Conservation (phyloP, 2,888 invertebrate species). For the Auanema freiburgensis region DNA sequence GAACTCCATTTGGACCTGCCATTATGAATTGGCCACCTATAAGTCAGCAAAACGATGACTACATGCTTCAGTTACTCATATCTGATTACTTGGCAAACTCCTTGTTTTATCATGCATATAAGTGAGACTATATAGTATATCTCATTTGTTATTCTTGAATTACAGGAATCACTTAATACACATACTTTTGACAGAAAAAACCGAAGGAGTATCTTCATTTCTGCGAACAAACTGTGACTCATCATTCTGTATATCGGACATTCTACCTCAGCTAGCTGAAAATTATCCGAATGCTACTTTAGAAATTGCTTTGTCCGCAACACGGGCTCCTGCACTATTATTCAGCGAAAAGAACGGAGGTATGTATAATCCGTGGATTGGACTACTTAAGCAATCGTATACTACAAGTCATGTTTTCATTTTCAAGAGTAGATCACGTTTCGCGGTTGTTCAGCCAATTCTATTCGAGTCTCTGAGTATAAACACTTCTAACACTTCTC, state of each 20-base stretch:
- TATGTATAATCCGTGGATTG: background rate
- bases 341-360: conserved; percentile 50
- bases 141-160: background rate
- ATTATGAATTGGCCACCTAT: conserved; percentile 32
- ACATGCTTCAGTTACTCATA: conserved; percentile 56
- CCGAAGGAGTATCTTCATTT: conserved; percentile 41
- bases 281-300: conserved; percentile 43
- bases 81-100: conserved; percentile 61
- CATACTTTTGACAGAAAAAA: conserved; percentile 33
- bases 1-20: conserved; percentile 42
- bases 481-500: background rate
- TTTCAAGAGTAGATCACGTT: background rate
- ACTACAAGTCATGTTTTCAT: background rate
- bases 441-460: background rate
- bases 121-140: conserved; percentile 23
- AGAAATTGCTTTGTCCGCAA: conserved; percentile 46
- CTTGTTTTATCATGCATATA: conserved; percentile 60
- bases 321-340: conserved; percentile 47
- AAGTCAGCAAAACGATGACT: conserved; percentile 21
- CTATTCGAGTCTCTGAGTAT: background rate
- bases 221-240: conserved; percentile 45
- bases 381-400: no score
- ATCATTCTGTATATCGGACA: conserved; percentile 40
- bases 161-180: conserved; percentile 42
- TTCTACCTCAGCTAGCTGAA: conserved; percentile 42